These are phyloP conservation scores for Enteromius unitaeniatus DNA, from an alignment of 2,797 vertebrate species.

Conservation along the genomic window DNA sequence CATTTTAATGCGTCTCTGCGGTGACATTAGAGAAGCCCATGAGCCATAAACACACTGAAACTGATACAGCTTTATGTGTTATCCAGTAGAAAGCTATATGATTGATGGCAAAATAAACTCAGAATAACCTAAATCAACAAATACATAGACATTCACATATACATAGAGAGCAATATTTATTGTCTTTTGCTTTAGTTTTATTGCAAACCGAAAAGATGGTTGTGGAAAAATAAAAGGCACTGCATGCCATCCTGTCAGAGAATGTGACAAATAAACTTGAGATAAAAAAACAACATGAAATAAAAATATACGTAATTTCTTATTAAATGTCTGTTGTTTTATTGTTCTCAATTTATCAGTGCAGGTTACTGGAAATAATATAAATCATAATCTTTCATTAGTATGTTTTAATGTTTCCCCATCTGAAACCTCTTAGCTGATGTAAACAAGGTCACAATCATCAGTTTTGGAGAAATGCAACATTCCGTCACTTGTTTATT, in stretches of 20 bases:
- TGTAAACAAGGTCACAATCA: not conserved
- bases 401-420: not conserved
- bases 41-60: slow-evolving; percentile 12
- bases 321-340: not conserved
- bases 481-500: not conserved
- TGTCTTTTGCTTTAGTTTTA: not conserved
- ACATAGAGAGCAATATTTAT: not conserved
- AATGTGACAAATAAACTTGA: slow-evolving; percentile 4
- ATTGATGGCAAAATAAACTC: slow-evolving; percentile 13
- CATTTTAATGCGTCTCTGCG: not conserved
- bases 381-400: not conserved
- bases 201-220: not conserved
- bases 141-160: not conserved
- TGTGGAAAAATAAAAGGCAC: not conserved
- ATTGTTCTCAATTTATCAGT: not conserved
- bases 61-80: slow-evolving; percentile 15
- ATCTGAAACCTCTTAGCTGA: not conserved
- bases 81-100: not conserved
- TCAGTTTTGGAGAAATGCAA: not conserved
- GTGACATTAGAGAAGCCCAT: not conserved
- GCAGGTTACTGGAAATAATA: not conserved
- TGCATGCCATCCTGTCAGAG: not conserved
- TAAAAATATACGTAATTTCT: not conserved
- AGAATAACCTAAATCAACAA: not conserved
- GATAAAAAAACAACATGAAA: not conserved